Evolutionary conservation across 2,113 vertebrate species (phyloP), one percentile per base, ranked within the genome.

Genomic region (Pelecanoides urinatrix): DNA sequence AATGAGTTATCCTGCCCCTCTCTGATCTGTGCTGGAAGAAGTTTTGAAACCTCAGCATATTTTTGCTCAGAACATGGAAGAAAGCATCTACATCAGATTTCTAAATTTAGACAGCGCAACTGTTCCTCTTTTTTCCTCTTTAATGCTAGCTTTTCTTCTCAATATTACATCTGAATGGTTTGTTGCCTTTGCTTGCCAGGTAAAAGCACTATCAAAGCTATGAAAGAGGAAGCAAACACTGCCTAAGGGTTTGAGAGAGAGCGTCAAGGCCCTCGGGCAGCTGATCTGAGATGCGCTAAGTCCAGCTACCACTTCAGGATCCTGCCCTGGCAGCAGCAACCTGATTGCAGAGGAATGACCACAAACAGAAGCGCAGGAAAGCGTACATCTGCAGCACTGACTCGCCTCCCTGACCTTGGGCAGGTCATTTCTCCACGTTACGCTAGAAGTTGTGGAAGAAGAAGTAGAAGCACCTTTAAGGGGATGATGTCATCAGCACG

Each of bases 41-140:
- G 49, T 85, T 94, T 53, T 63, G 73, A 94, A 81, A 73, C 19
- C 56, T 95, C 67, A 92, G 91, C 83, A 15, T 23, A 70, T 92
- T 93, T 95, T 55, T 67, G 25, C 73, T 68, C 76, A 40, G 75
- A 96, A 63, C 20, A 11, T 20, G 90, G 78, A 74, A 87, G 68
- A 71, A 86, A 80, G 47, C 34, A 20, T 58, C 63, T 70, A 34
- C 77, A 47, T 22, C 70, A 47, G 19, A 30, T 30, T 70, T 40
- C 86, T 94, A 80, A 92, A 86, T 80, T 86, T 92, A 91, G 88
- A 27, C 16, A 49, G 40, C 6, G 13, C 49, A 80, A 88, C 79
- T 86, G 67, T 70, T 88, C 72, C 78, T 26, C 36, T 63, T 68
- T 11, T 6, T 40, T 40, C 26, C 26, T 49, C 79, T 86, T 29